A percentile compares a stretch with the other conserved stretches of the same genome.
These are phyloP conservation scores for Sarotherodon lohbergeri DNA, from an alignment of 2,113 vertebrate genomes.

Conservation along the genomic window DNA sequence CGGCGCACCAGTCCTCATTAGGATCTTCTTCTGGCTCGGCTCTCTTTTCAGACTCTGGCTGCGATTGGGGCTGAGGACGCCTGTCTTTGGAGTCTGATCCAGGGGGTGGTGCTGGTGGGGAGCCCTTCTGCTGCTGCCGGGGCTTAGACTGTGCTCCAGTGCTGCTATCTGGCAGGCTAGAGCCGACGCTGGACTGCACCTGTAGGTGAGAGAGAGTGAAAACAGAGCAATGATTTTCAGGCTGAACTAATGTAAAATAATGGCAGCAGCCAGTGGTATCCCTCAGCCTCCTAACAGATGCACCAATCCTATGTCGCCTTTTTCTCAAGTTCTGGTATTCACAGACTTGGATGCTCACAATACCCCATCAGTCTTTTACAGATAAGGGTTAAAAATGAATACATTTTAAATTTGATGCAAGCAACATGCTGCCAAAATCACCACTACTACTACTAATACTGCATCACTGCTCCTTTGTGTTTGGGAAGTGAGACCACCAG, in stretches of 20 bases:
- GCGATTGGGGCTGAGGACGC: neutral
- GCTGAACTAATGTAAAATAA: accelerated
- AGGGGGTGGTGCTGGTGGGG: neutral
- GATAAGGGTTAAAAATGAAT: accelerated
- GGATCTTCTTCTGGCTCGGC: conserved; percentile 68
- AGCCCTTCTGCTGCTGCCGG: conserved; percentile 20
- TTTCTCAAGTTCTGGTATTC: neutral
- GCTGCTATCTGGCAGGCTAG: conserved; percentile 78
- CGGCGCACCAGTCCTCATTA: conserved; percentile 98
- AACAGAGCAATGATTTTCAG: neutral
- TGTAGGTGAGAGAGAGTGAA: neutral
- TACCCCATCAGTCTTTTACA: neutral
- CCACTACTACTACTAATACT: neutral
- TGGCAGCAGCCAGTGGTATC: accelerated
- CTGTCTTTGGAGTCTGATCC: conserved; percentile 2
- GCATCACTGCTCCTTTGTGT: neutral
- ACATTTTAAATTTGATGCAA: neutral
- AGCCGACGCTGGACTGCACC: conserved; percentile 69
- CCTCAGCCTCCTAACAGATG: neutral
- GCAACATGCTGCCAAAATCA: neutral
- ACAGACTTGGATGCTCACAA: neutral
- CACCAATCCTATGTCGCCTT: neutral
- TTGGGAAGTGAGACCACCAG: neutral
- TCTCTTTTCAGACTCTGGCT: conserved; percentile 20
- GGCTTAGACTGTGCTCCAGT: conserved; percentile 63